A percentile compares a stretch with the other conserved stretches of the same genome.
These are phyloP conservation scores for Zygaena filipendulae DNA, from an alignment of 2,888 invertebrate species.

Conservation along the genomic window DNA sequence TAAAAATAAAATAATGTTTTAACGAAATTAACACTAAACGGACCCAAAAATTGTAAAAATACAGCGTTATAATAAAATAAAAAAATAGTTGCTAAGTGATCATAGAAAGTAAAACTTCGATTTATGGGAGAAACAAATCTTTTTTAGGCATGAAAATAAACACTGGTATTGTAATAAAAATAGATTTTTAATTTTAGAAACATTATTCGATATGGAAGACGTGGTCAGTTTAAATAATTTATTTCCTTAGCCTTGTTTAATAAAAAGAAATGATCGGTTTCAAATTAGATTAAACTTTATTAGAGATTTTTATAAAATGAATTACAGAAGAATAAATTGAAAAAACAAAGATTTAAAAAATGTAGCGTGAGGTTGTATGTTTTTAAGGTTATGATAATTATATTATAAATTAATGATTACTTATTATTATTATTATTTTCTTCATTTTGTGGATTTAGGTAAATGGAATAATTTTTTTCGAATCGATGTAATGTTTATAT, in stretches of 20 bases:
- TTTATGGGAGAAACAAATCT: too few species aligned
- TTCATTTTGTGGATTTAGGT: constrained; percentile 53
- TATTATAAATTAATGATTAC: too few species aligned
- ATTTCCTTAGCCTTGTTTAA: too few species aligned
- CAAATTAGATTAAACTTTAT: too few species aligned
- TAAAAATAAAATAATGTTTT: too few species aligned
- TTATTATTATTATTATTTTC: constrained; percentile 29
- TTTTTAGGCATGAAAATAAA: too few species aligned
- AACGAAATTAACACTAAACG: constrained; percentile 37
- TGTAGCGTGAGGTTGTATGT: constrained; percentile 64
- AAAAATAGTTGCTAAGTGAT: constrained; percentile 33
- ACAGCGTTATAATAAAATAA: constrained; percentile 36
- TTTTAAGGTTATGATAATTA: constrained; percentile 51
- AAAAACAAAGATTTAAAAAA: constrained; percentile 29
- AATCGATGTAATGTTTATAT: constrained; percentile 67
- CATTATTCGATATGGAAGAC: too few species aligned
- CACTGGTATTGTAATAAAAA: too few species aligned
- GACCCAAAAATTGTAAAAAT: constrained; percentile 51
- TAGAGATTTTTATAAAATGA: too few species aligned
- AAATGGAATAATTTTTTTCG: constrained; percentile 64
- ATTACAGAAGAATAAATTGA: constrained; percentile 26
- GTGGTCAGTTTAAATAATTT: too few species aligned
- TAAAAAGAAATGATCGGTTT: too few species aligned
- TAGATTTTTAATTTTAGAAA: neutral
- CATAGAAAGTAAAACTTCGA: constrained; percentile 25